phyloP scores from a whole-genome alignment of 1,140 invertebrate species.

The Drosophila tani region DNA sequence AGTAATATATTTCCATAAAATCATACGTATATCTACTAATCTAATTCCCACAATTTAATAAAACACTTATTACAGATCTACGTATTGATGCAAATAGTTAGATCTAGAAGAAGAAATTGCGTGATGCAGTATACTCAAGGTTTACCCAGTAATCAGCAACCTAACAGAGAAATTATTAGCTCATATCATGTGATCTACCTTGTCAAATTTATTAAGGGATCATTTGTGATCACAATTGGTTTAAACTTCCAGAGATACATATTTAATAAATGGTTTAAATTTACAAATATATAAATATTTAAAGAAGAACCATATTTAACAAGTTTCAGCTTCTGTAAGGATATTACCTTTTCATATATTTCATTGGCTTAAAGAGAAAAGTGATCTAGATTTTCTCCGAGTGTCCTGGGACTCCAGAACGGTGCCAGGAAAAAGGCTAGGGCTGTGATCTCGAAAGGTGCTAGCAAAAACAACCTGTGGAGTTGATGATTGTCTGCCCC shows the following conservation, averaged over 20 bases:
- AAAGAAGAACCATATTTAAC: no score
- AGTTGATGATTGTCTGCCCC: conserved; percentile 34
- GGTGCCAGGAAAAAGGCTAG: conserved; percentile 58
- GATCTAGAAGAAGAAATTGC: neutral
- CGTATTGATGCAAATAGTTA: neutral
- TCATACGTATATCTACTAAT: neutral
- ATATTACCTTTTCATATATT: no score
- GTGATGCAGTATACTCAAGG: neutral
- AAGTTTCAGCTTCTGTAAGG: no score
- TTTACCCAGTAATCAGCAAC: neutral
- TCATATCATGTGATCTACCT: neutral
- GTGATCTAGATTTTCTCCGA: neutral
- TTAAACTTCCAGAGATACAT: neutral
- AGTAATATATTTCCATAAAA: neutral
- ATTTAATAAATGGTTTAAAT: no score
- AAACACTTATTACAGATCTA: neutral
- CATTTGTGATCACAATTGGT: neutral
- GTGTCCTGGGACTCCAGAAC: neutral
- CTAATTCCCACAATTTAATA: no score
- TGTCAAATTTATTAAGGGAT: neutral
- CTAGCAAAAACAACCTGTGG: conserved; percentile 20
- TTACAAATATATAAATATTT: no score
- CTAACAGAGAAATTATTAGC: neutral
- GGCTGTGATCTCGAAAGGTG: conserved; percentile 53
- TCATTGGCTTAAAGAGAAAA: neutral